Evolutionary conservation across 2,888 invertebrate genomes (phyloP), one percentile per base, ranked within the genome.

Genomic region (Tachina lurida): DNA sequence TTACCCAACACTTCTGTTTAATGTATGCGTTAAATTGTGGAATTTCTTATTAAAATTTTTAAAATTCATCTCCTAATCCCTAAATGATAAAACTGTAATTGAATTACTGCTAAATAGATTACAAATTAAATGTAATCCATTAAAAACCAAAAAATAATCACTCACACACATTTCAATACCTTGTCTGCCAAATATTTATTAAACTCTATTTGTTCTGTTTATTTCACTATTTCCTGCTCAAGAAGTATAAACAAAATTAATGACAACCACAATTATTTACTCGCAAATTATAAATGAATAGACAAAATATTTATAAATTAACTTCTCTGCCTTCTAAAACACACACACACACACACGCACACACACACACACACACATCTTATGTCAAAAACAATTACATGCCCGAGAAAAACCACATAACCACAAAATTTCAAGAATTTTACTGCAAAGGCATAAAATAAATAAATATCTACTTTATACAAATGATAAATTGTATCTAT

Each of bases 241-340:
- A 60, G n/a, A 39, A 60, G 39, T 10, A 60, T 22, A 60, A 22
- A 4, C n/a, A 9, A n/a, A 67, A 49, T 31, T 60, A 78, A 60
- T 70, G 15, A 10, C n/a, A 70, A 52, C 68, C 77, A 17, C 77
- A 70, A 62, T 31, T 70, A 52, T 78, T 78, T 68, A 60, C 68
- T 52, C 52, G 7, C 52, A 41, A 10, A 17, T 62, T n/a, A 15
- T 75, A 65, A n/a, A 1, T n/a, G 15, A 10, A 47, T 7, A 13
- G 10, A 49, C 13, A 67, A 78, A 62, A 54, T 68, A 77, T 77
- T 77, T 45, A 52, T 70, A 45, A 62, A 78, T 70, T 70, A 41
- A 78, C 68, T 78, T 60, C 12, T 60, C 9, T 60, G 68, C 10
- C 9, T 39, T 70, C 7, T 13, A 52, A 45, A n/a, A 45, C 1